These are phyloP conservation scores for Nematostella vectensis DNA, from an alignment of 92 coral and sea anemone species.

Conservation along the genomic window DNA sequence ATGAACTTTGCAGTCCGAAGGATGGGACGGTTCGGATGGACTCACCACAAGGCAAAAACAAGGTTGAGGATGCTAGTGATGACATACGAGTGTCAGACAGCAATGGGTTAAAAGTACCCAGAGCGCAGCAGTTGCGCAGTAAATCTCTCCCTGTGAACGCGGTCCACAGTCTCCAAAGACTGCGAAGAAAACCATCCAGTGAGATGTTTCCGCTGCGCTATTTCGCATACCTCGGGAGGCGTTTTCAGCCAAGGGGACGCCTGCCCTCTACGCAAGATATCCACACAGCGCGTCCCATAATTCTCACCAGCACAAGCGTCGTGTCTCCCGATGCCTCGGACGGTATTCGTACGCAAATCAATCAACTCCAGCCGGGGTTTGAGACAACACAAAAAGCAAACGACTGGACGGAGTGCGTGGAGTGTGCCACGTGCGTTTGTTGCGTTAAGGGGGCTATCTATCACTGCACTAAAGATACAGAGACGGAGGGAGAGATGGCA, in stretches of 20 bases:
- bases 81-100: no score
- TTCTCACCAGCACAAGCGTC: slow-evolving; percentile 64
- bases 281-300: slow-evolving; percentile 46
- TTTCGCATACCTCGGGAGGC: slow-evolving; percentile 57
- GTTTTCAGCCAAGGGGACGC: slow-evolving; percentile 19
- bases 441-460: slow-evolving; percentile 84
- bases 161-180: not conserved
- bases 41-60: no score
- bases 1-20: no score
- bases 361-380: slow-evolving; percentile 9
- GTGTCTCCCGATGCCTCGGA: slow-evolving; percentile 57
- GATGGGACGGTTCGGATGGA: no score
- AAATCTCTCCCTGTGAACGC: slow-evolving; percentile 12
- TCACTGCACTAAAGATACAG: slow-evolving; percentile 82
- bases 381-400: not conserved
- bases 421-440: slow-evolving; percentile 93
- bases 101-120: no score
- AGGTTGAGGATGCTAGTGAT: no score
- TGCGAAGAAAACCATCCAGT: not conserved
- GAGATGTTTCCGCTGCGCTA: slow-evolving; percentile 34
- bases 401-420: slow-evolving; percentile 45
- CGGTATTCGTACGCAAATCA: slow-evolving; percentile 26
- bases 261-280: slow-evolving; percentile 43
- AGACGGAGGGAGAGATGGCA: slow-evolving; percentile 45
- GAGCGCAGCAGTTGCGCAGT: no score